Evolutionary conservation across 1,140 invertebrate species (phyloP).

Genomic region (Sycobia sp.): DNA sequence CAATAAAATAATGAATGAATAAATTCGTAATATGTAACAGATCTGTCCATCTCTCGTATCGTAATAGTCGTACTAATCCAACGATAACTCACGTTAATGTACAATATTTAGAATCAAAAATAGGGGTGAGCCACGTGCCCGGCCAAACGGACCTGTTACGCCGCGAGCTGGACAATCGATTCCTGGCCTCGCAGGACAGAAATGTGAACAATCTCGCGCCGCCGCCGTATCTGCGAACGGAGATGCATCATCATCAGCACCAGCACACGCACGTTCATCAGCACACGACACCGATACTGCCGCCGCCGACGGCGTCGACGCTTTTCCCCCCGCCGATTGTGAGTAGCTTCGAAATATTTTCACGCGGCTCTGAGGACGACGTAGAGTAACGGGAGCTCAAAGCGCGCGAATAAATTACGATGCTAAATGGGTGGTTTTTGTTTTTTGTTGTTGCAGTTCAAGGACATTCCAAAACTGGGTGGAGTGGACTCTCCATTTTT

Average conservation of each 20-base stretch:
- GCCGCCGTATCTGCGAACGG: slow-evolving; percentile 77
- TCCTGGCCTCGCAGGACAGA: slow-evolving; percentile 79
- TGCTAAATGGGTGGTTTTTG: no score
- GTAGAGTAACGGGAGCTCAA: no score
- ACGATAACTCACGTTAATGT: no score
- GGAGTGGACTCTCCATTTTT: slow-evolving; percentile 80
- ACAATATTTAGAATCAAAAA: slow-evolving; percentile 47
- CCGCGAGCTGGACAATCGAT: slow-evolving; percentile 88
- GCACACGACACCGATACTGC: slow-evolving; percentile 71
- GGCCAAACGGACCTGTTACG: slow-evolving; percentile 84
- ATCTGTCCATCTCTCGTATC: no score
- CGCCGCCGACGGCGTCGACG: slow-evolving; percentile 63
- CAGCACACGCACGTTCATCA: slow-evolving; percentile 91
- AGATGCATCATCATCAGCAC: slow-evolving; percentile 91
- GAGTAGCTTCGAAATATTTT: slow-evolving; percentile 57
- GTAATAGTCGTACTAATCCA: no score
- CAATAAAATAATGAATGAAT: no score
- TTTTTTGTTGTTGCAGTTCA: no score
- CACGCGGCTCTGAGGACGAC: no score
- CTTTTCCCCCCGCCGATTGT: slow-evolving; percentile 69
- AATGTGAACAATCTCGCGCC: slow-evolving; percentile 58
- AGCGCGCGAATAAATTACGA: no score
- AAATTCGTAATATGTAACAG: no score
- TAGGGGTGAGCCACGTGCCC: slow-evolving; percentile 61
- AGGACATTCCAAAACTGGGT: slow-evolving; percentile 85